phyloP scores from a whole-genome alignment of 1,140 invertebrate species.

The Geopemphigus sp. region DNA sequence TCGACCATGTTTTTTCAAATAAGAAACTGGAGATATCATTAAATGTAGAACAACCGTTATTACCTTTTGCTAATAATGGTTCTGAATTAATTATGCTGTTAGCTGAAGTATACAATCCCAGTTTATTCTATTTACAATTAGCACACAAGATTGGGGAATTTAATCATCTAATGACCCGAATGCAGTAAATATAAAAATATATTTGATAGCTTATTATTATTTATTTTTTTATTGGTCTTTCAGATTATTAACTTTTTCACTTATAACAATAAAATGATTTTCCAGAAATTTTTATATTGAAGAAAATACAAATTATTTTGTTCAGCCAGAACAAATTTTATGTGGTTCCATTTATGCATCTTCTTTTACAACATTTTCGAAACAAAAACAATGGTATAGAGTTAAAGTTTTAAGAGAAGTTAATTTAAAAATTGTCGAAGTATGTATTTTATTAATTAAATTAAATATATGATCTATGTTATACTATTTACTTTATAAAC shows the following conservation, averaged over 20 bases:
- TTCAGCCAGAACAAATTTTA: neutral
- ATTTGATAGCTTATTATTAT: neutral
- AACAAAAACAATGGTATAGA: slow-evolving; percentile 2
- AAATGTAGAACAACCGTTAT: neutral
- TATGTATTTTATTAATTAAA: neutral
- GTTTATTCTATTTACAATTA: slow-evolving; percentile 28
- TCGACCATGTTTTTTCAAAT: neutral
- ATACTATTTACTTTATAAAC: neutral
- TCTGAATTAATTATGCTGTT: neutral
- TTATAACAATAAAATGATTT: neutral
- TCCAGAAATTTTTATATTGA: neutral
- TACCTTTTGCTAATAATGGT: neutral
- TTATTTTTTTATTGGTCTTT: neutral
- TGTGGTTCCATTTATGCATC: neutral
- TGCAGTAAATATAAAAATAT: slow-evolving; percentile 46
- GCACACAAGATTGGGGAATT: neutral
- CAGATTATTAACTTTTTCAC: too few relatives aligned
- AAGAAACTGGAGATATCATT: neutral
- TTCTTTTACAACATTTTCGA: neutral
- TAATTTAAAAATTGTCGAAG: slow-evolving; percentile 12
- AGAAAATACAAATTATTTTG: neutral
- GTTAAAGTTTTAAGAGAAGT: slow-evolving; percentile 18
- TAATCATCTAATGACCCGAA: neutral
- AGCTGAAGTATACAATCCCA: slow-evolving; percentile 18
- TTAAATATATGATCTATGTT: too few relatives aligned